phyloP scores from a whole-genome alignment of 1,140 invertebrate genomes.

The Orius laevigatus region DNA sequence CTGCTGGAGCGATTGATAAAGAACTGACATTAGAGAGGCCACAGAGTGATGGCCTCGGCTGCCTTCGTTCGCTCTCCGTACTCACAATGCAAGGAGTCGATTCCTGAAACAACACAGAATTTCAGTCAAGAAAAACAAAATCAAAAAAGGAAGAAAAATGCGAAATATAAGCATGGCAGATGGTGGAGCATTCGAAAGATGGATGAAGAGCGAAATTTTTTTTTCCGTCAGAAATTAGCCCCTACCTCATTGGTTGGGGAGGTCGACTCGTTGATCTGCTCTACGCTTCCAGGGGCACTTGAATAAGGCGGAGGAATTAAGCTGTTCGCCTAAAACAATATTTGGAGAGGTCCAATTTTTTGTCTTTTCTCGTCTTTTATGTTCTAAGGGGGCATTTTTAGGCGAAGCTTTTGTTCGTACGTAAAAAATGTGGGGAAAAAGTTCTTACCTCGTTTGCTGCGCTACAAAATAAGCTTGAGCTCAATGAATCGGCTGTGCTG shows the following conservation, averaged over 20 bases:
- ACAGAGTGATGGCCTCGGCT: conserved; percentile 15
- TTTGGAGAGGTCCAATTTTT: conserved; percentile 6
- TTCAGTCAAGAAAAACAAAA: not conserved
- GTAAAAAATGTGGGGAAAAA: conserved; percentile 1
- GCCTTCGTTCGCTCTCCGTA: conserved; percentile 18
- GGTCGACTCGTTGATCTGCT: conserved; percentile 34
- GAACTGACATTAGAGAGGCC: conserved; percentile 18
- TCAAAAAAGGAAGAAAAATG: not conserved
- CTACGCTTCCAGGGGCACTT: conserved; percentile 48
- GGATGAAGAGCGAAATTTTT: conserved; percentile 23
- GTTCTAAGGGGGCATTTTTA: too few species aligned
- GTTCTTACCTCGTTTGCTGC: conserved; percentile 11
- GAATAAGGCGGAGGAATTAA: conserved; percentile 65
- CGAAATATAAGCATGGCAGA: not conserved
- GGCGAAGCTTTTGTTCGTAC: not conserved
- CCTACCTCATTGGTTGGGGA: conserved; percentile 23
- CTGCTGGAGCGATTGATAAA: conserved; percentile 31
- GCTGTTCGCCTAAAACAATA: conserved; percentile 47
- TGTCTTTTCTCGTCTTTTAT: too few species aligned
- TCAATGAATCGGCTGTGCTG: conserved; percentile 64
- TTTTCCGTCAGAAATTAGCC: conserved; percentile 27
- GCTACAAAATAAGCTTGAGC: conserved; percentile 58
- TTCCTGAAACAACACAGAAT: not conserved
- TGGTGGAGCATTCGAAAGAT: conserved; percentile 16
- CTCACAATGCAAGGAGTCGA: conserved; percentile 15